Conservation (phyloP, 2,797 vertebrate species). For the Serranus cabrilla region DNA sequence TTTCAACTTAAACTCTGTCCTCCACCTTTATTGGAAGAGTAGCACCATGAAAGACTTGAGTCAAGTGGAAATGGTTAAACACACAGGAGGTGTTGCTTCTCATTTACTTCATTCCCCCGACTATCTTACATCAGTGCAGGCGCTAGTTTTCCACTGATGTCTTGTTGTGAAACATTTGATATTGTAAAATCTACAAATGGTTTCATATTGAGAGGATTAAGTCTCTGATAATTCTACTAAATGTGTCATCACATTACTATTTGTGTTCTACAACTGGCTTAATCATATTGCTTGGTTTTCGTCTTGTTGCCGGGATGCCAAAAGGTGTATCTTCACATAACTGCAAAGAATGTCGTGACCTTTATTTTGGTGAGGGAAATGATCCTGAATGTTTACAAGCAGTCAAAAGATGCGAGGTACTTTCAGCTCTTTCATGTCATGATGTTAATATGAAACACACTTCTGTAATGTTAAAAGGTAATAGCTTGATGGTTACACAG, state of each 20-base stretch:
- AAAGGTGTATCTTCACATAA: background rate
- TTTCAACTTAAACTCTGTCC: slow-evolving; percentile 93
- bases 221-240: background rate
- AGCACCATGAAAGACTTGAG: slow-evolving; percentile 4
- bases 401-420: background rate
- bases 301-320: background rate
- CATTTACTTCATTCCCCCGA: background rate
- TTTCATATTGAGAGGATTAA: background rate
- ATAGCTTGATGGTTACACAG: background rate
- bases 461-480: background rate
- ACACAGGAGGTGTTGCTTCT: background rate
- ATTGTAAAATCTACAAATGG: too few species aligned
- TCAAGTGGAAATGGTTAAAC: background rate
- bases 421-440: background rate
- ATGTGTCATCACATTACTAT: background rate
- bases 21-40: slow-evolving; percentile 90
- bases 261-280: background rate
- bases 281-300: background rate
- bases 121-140: background rate
- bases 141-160: background rate
- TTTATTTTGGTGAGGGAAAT: background rate
- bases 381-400: background rate
- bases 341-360: background rate
- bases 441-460: background rate
- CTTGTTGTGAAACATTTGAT: slow-evolving; percentile 2